phyloP scores from a whole-genome alignment of 1,140 invertebrate genomes.

The Halesus radiatus region DNA sequence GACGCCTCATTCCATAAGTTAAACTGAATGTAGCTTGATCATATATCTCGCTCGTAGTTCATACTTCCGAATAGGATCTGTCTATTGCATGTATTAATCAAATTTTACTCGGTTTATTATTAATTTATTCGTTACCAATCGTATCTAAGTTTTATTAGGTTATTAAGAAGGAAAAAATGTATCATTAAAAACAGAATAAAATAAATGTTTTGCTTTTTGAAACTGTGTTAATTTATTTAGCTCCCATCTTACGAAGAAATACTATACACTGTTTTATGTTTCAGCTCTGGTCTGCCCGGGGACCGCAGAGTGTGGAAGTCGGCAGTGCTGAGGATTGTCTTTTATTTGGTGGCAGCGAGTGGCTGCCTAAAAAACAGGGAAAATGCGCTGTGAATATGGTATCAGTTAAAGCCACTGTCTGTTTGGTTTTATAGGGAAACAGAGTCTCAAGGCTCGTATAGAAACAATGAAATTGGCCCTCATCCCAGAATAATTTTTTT shows the following conservation, averaged over 20 bases:
- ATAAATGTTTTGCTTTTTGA: conserved; percentile 20
- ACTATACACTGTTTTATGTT: conserved; percentile 55
- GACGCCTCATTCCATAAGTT: neutral
- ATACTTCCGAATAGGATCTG: too few relatives aligned
- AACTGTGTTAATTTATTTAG: conserved; percentile 12
- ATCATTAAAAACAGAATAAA: neutral
- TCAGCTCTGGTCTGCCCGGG: conserved; percentile 34
- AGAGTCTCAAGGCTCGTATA: too few relatives aligned
- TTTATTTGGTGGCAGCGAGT: too few relatives aligned
- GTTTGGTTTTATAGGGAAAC: too few relatives aligned
- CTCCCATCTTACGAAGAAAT: conserved; percentile 35
- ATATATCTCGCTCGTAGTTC: too few relatives aligned
- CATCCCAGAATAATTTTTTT: too few relatives aligned
- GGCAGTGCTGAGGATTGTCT: neutral
- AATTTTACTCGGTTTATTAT: neutral
- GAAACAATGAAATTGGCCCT: too few relatives aligned
- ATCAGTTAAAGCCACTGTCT: too few relatives aligned
- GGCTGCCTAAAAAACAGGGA: too few relatives aligned
- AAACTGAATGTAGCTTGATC: too few relatives aligned
- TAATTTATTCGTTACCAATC: conserved; percentile 18
- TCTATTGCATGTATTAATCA: too few relatives aligned
- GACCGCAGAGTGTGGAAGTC: neutral
- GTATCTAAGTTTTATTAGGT: conserved; percentile 20
- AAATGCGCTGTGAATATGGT: too few relatives aligned
- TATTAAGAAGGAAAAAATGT: conserved; percentile 12